Evolutionary conservation across 2,888 invertebrate species (phyloP).

Genomic region (Athalia cordata): DNA sequence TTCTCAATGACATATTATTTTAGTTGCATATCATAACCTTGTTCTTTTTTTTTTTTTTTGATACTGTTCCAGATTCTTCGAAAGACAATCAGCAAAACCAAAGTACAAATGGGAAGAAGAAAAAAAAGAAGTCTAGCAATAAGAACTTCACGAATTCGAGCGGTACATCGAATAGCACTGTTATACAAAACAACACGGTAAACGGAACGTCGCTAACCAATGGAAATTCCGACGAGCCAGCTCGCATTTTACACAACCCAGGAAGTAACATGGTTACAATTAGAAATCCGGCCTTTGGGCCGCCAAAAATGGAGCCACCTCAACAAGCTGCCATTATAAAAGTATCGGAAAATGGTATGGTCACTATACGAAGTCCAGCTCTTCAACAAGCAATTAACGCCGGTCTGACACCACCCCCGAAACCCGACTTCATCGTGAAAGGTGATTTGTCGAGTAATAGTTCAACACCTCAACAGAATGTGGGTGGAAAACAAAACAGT

Average conservation of each 20-base stretch:
- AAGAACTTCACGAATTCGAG: slow-evolving; percentile 55
- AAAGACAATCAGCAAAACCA: slow-evolving; percentile 57
- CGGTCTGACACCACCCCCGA: slow-evolving; percentile 68
- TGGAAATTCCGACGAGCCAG: slow-evolving; percentile 67
- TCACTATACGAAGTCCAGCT: slow-evolving; percentile 86
- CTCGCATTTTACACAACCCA: slow-evolving; percentile 71
- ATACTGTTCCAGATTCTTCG: slow-evolving; percentile 52
- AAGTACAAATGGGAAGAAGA: slow-evolving; percentile 75
- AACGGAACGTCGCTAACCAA: slow-evolving; percentile 51
- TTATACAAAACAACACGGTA: slow-evolving; percentile 49
- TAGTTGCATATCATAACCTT: slow-evolving; percentile 8
- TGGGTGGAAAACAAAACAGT: slow-evolving; percentile 57
- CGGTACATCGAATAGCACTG: slow-evolving; percentile 53
- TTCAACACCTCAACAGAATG: slow-evolving; percentile 48
- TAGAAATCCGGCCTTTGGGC: slow-evolving; percentile 86
- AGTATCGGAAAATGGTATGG: slow-evolving; percentile 85
- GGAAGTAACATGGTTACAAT: slow-evolving; percentile 84
- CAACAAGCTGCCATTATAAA: slow-evolving; percentile 82
- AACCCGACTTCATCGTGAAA: slow-evolving; percentile 70
- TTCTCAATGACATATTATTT: too few species aligned
- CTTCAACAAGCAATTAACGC: slow-evolving; percentile 75
- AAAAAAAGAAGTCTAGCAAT: slow-evolving; percentile 75
- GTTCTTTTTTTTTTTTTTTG: slow-evolving; percentile 19
- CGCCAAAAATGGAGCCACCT: slow-evolving; percentile 72
- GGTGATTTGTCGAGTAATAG: slow-evolving; percentile 59